Conservation (phyloP, 2,888 invertebrate species). For the Bombyx huttoni region DNA sequence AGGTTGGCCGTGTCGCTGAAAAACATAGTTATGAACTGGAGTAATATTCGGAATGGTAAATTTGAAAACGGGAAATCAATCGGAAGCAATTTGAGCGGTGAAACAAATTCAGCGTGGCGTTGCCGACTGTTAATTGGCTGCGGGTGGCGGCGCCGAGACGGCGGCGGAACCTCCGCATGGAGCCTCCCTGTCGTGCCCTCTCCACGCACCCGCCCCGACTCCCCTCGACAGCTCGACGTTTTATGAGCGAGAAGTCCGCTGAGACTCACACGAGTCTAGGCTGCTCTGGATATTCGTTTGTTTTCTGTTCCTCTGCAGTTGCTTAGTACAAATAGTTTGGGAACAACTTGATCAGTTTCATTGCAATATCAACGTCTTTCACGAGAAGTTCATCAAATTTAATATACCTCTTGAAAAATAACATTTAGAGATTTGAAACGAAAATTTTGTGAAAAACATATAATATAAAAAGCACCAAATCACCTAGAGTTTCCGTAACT, state of each 20-base stretch:
- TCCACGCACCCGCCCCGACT: constrained; percentile 43
- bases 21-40: background rate
- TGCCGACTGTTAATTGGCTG: constrained; percentile 70
- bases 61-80: constrained; percentile 58
- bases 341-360: no score
- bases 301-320: constrained; percentile 32
- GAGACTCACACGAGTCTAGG: constrained; percentile 52
- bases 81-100: constrained; percentile 64
- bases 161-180: constrained; percentile 70
- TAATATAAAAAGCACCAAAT: background rate
- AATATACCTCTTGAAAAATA: no score
- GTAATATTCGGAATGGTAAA: constrained; percentile 15
- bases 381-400: no score
- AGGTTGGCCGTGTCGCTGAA: background rate
- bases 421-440: no score
- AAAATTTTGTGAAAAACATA: background rate
- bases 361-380: no score
- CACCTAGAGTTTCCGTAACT: background rate
- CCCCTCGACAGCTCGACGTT: constrained; percentile 49
- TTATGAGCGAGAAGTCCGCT: constrained; percentile 58
- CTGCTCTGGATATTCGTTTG: constrained; percentile 55
- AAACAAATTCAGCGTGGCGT: constrained; percentile 65
- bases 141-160: constrained; percentile 72
- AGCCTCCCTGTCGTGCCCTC: constrained; percentile 41
- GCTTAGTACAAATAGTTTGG: constrained; percentile 1